These are phyloP conservation scores for Sus scrofa DNA, from an alignment of 2,113 vertebrate genomes.

Conservation along the genomic window T2T-Sscrofa CM000821.6:86960501-86961000, in stretches of 20 bases:
- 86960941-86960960: too few relatives aligned
- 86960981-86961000: too few relatives aligned
- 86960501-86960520: background rate
- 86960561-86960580: background rate
- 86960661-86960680: background rate
- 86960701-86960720: accelerated
- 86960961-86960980: too few relatives aligned
- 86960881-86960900: background rate
- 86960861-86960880: background rate
- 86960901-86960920: background rate
- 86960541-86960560: background rate
- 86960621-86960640: background rate
- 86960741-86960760: background rate
- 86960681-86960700: too few relatives aligned
- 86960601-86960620: accelerated
- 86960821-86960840: background rate
- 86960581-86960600: background rate
- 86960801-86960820: background rate
- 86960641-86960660: too few relatives aligned
- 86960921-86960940: too few relatives aligned
- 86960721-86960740: background rate
- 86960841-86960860: background rate
- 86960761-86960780: background rate
- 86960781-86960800: background rate
- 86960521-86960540: background rate